phyloP scores from a whole-genome alignment of 1,140 invertebrate species.

The Orchesella cincta region DNA sequence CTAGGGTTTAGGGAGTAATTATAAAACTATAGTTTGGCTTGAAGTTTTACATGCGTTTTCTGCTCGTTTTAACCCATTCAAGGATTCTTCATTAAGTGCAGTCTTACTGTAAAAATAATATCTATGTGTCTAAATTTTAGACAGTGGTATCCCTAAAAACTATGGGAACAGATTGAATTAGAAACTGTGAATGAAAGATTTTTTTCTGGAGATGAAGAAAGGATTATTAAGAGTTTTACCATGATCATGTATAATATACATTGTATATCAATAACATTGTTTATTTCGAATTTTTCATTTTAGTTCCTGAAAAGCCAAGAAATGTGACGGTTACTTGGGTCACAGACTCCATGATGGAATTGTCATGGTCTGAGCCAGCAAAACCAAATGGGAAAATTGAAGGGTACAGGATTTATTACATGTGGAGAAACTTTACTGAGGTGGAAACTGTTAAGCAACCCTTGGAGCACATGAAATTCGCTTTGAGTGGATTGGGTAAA shows the following conservation, averaged over 20 bases:
- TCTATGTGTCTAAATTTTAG: too few relatives aligned
- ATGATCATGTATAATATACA: not conserved
- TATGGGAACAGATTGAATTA: too few relatives aligned
- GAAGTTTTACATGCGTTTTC: too few relatives aligned
- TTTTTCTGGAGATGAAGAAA: too few relatives aligned
- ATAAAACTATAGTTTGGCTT: too few relatives aligned
- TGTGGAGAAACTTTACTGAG: constrained; percentile 68
- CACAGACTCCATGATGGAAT: constrained; percentile 72
- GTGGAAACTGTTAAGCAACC: constrained; percentile 62
- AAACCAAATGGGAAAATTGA: constrained; percentile 69
- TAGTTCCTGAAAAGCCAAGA: constrained; percentile 78
- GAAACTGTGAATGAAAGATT: too few relatives aligned
- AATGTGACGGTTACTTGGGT: constrained; percentile 76
- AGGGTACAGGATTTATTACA: constrained; percentile 72
- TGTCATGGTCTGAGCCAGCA: constrained; percentile 76
- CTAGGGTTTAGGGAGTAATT: too few relatives aligned
- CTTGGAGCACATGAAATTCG: constrained; percentile 54
- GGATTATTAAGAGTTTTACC: too few relatives aligned
- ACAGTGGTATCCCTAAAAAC: too few relatives aligned
- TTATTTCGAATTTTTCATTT: constrained; percentile 49
- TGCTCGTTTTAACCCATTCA: too few relatives aligned
- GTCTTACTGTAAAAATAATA: too few relatives aligned
- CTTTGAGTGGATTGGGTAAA: constrained; percentile 64
- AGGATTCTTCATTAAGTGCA: too few relatives aligned
- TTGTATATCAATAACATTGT: not conserved